Evolutionary conservation across 2,113 vertebrate genomes (phyloP).

Genomic region (Lepus europaeus): DNA sequence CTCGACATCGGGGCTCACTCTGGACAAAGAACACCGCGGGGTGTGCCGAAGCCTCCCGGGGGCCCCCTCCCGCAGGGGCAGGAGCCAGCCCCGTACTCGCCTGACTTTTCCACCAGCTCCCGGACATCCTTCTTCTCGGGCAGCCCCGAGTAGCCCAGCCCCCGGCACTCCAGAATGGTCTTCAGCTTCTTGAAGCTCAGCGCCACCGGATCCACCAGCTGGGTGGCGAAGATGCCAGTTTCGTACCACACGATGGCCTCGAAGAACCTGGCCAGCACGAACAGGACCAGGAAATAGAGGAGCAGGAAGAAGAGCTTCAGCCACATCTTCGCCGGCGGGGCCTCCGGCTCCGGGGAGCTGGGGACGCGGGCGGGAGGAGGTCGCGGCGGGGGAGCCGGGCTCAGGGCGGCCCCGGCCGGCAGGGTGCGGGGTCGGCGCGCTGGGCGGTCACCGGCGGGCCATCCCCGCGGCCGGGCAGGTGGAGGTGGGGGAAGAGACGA

Average conservation of each 20-base stretch:
- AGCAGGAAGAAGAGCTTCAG: slow-evolving; percentile 96
- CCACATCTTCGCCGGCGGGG: slow-evolving; percentile 92
- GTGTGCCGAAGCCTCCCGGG: not conserved
- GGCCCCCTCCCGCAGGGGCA: not conserved
- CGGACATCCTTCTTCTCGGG: slow-evolving; percentile 95
- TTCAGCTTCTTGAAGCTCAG: slow-evolving; percentile 96
- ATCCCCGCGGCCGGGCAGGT: slow-evolving; percentile 41
- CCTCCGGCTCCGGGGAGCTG: slow-evolving; percentile 39
- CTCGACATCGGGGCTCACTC: not conserved
- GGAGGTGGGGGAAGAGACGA: not conserved
- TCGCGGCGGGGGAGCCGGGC: not conserved
- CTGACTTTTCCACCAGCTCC: slow-evolving; percentile 96
- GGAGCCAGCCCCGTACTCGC: slow-evolving; percentile 82
- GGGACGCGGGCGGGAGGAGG: not conserved
- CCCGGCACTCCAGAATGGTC: slow-evolving; percentile 96
- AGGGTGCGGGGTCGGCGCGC: not conserved
- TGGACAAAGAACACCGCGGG: not conserved
- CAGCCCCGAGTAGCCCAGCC: slow-evolving; percentile 94
- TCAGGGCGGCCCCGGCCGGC: not conserved
- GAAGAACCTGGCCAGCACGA: slow-evolving; percentile 95
- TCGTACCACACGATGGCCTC: slow-evolving; percentile 98
- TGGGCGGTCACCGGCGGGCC: slow-evolving; percentile 44
- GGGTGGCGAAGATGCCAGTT: slow-evolving; percentile 95
- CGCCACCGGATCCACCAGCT: slow-evolving; percentile 96
- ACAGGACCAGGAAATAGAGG: slow-evolving; percentile 95